A percentile compares a stretch with the other conserved stretches of the same genome.
Conservation (phyloP, 2,113 vertebrate genomes). For the Hemicordylus capensis region DNA sequence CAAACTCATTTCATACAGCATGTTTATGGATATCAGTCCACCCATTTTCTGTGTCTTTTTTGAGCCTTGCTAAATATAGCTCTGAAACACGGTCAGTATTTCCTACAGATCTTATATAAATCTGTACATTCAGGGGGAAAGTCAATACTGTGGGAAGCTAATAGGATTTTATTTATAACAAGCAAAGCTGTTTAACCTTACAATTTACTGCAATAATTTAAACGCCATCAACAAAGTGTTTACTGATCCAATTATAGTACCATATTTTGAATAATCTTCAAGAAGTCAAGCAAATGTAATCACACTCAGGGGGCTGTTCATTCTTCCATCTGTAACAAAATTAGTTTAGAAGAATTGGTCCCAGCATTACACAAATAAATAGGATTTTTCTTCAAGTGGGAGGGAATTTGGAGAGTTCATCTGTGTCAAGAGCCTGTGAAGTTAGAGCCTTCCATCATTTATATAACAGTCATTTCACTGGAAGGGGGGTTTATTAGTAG, state of each 20-base stretch:
- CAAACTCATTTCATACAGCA: neutral
- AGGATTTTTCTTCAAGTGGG: conserved; percentile 36
- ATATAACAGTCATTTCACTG: neutral
- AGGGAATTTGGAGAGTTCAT: conserved; percentile 21
- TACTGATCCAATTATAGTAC: conserved; percentile 34
- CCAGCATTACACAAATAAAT: conserved; percentile 28
- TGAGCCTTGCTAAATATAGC: conserved; percentile 10
- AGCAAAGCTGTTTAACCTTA: conserved; percentile 22
- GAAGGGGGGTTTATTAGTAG: conserved; percentile 26
- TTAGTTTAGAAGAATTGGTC: conserved; percentile 13
- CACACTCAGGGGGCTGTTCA: conserved; percentile 24
- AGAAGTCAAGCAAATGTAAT: conserved; percentile 39
- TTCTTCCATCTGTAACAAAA: conserved; percentile 10
- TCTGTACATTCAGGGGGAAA: neutral
- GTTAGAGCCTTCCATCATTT: conserved; percentile 12
- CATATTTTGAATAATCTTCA: conserved; percentile 42
- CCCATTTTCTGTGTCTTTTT: conserved; percentile 22
- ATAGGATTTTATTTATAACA: conserved; percentile 23
- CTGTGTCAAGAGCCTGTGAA: conserved; percentile 30
- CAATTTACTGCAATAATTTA: conserved; percentile 48
- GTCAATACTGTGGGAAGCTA: neutral
- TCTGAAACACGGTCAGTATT: conserved; percentile 28
- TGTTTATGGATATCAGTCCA: conserved; percentile 8
- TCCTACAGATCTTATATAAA: conserved; percentile 43
- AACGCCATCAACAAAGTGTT: conserved; percentile 44